Percentiles rank a stretch among this genome's conserved stretches.
Evolutionary conservation across 2,113 vertebrate genomes (phyloP).

Genomic region (Toxostoma redivivum): DNA sequence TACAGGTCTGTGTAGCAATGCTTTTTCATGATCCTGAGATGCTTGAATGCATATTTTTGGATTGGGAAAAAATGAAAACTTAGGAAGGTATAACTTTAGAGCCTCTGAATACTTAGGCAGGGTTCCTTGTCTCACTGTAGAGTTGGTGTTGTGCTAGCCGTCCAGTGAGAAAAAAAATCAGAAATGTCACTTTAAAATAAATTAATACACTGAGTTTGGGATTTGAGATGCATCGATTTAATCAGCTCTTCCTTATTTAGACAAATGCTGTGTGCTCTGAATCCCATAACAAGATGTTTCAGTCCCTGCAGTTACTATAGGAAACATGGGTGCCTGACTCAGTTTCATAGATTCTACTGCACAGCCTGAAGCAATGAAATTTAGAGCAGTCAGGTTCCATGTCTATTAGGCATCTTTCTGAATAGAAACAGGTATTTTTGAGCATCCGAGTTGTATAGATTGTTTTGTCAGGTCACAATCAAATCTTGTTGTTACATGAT

Average conservation of each 20-base stretch:
- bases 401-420: neutral
- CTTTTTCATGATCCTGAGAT: neutral
- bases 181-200: conserved; percentile 4
- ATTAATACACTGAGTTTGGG: neutral
- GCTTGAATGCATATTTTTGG: neutral
- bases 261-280: neutral
- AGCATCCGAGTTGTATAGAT: neutral
- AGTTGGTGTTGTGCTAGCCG: neutral
- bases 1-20: neutral
- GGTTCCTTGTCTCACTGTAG: neutral
- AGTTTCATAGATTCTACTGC: neutral
- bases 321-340: neutral
- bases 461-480: neutral
- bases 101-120: neutral
- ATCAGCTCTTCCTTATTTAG: neutral
- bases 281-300: neutral
- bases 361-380: neutral
- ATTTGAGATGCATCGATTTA: neutral
- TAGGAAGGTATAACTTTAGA: neutral
- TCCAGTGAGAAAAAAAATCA: neutral
- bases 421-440: neutral
- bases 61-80: neutral
- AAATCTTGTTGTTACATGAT: neutral
- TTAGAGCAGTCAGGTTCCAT: neutral
- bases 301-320: neutral